Evolutionary conservation across 2,113 vertebrate species (phyloP), one percentile per base, ranked within the genome.

Genomic region (Nipponia nippon): DNA sequence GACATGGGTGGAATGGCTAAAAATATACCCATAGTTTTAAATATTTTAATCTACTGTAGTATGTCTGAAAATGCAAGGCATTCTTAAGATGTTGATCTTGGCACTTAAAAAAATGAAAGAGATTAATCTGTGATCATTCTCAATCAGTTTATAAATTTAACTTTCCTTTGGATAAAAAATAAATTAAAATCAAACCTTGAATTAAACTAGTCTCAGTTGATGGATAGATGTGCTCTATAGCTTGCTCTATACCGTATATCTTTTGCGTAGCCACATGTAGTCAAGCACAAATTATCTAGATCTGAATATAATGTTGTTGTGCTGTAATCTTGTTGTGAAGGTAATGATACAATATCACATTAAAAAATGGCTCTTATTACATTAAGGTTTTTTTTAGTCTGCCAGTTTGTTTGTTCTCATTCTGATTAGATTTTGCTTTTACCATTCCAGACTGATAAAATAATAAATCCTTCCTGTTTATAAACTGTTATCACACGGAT

Each of bases 391-490:
- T 96, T 93, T 97, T 95, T 89, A 93, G 96, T 87, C 90, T 97
- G 86, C 40, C 72, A 67, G 38, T 56, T 93, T 96, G 61, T 95
- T 97, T 22, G 70, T 96, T 95, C 97, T 90, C 87, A 66, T 63
- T 97, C 90, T 96, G 89, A 98, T 98, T 97, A 91, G 88, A 97
- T 98, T 98, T 97, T 91, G 62, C 49, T 94, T 81, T 83, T 93
- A 47, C 58, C 76, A 81, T 97, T 97, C 59, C 72, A 78, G 75
- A 95, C 87, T 72, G 76, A 96, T 97, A 65, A 70, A 83, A 89
- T 23, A 94, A 72, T 62, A 94, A 94, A 93, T 95, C 30, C 46
- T 93, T 97, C 72, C 88, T 95, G 2, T 93, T 97, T 92, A 56
- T 83, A 67, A 91, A 83, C 58, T 83, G 16, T 93, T 87, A 63